These are phyloP conservation scores for Rhea americana DNA, from an alignment of 2,113 vertebrate species.

Conservation along the genomic window DNA sequence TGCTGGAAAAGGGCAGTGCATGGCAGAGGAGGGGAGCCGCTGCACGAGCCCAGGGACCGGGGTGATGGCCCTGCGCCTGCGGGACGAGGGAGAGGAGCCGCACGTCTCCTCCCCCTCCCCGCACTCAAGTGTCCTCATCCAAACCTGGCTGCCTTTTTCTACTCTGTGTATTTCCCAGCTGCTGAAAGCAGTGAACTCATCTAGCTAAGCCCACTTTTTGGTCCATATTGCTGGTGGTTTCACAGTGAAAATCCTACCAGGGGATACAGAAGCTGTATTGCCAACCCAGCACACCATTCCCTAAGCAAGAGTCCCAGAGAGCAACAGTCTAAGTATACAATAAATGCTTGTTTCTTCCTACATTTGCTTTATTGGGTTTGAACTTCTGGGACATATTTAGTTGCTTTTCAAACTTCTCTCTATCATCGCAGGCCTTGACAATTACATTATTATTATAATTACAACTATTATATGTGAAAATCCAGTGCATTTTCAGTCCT, in stretches of 20 bases:
- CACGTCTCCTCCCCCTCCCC: not conserved
- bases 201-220: not conserved
- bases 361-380: not conserved
- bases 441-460: not conserved
- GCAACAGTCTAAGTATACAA: not conserved
- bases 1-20: not conserved
- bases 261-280: not conserved
- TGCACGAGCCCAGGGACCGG: not conserved
- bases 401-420: not conserved
- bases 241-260: not conserved
- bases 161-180: not conserved
- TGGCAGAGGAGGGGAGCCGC: not conserved
- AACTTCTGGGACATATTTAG: not conserved
- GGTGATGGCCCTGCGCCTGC: not conserved
- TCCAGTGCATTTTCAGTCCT: not conserved
- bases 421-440: not conserved
- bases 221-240: not conserved
- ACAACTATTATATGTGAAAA: not conserved
- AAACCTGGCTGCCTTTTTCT: not conserved
- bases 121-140: not conserved
- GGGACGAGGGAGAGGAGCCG: accelerated
- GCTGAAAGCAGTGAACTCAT: not conserved
- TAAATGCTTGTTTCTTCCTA: not conserved
- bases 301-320: not conserved
- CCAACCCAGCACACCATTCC: not conserved